Evolutionary conservation across 1,140 invertebrate species (phyloP), one percentile per base, ranked within the genome.

Genomic region (Planococcus citri): DNA sequence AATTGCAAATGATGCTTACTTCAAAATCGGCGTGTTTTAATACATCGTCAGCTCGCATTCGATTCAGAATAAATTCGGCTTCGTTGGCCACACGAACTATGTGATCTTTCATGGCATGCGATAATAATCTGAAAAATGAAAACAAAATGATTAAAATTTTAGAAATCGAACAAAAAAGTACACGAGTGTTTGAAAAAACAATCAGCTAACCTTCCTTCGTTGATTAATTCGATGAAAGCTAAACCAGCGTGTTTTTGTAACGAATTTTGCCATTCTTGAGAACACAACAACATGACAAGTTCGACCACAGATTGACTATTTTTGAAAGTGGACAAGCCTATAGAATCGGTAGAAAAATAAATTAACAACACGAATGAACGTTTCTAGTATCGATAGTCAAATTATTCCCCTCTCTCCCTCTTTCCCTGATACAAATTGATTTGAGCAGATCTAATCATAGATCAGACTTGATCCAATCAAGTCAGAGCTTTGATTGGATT

Each of bases 241-340:
- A 99, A 83, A 0, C 97, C 97, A 6, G 97, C 97, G 81, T 99
- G 95, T 81, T 99, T 99, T 79, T 99, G 97, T 20, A 99, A 79
- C 0, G 96, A 98, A 80, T 98, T 99, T 80, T 99, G 97, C 97
- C 97, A 99, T 80, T 99, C 97, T 81, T 98, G 97, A 0, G 95
- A 98, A 80, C 97, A 99, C 21, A 99, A 81, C 73, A 99, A 80
- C 97, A 99, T 99, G 14, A 99, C 96, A 64, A 99, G 81, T 77
- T 99, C 95, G 17, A 99, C 95, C 0, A 98, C 95, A 1, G 94
- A 97, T 67, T 90, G 94, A 76, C 91, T 96, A 78, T 94, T 95
- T 78, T 95, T 97, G 79, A 98, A 93, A 6, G 95, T 98, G 73
- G 91, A 94, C 69, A 98, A 81, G 71, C 95, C 91, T 93, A 77